A percentile compares a stretch with the other conserved stretches of the same genome.
These are phyloP conservation scores for Alosa sapidissima DNA, from an alignment of 2,797 vertebrate species.

Conservation along the genomic window DNA sequence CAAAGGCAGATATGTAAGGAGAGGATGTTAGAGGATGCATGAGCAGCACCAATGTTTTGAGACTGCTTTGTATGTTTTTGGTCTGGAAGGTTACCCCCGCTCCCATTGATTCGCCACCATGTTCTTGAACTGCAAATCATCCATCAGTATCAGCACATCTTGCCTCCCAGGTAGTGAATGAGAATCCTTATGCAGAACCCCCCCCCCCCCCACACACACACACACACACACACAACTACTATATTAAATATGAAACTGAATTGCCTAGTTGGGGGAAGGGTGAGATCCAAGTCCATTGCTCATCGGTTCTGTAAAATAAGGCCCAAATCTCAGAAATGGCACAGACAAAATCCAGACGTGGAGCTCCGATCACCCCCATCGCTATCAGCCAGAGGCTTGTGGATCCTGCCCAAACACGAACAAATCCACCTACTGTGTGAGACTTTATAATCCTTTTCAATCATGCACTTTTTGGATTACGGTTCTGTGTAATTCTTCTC, in stretches of 20 bases:
- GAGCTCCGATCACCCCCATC: constrained; percentile 54
- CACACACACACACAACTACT: neutral
- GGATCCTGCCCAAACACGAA: constrained; percentile 55
- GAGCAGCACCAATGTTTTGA: neutral
- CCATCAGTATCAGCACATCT: neutral
- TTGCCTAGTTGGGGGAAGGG: neutral
- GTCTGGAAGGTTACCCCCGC: neutral
- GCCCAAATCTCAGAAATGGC: constrained; percentile 60
- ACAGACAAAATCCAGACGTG: constrained; percentile 63
- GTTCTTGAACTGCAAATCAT: constrained; percentile 43
- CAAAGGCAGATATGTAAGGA: constrained; percentile 52
- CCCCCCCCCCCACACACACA: too few relatives aligned
- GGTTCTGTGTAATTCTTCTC: constrained; percentile 67
- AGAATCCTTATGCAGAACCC: constrained; percentile 43
- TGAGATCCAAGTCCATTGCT: neutral
- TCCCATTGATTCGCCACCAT: neutral
- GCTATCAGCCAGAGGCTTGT: constrained; percentile 63
- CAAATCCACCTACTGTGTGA: constrained; percentile 65
- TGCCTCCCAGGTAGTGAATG: neutral
- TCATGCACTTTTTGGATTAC: constrained; percentile 77
- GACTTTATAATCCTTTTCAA: constrained; percentile 73
- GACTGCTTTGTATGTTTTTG: neutral
- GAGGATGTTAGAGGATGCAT: constrained; percentile 48
- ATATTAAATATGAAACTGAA: neutral
- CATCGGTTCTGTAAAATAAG: constrained; percentile 58